Evolutionary conservation across 2,797 vertebrate genomes (phyloP).

Genomic region (Muraenolepis orangiensis): DNA sequence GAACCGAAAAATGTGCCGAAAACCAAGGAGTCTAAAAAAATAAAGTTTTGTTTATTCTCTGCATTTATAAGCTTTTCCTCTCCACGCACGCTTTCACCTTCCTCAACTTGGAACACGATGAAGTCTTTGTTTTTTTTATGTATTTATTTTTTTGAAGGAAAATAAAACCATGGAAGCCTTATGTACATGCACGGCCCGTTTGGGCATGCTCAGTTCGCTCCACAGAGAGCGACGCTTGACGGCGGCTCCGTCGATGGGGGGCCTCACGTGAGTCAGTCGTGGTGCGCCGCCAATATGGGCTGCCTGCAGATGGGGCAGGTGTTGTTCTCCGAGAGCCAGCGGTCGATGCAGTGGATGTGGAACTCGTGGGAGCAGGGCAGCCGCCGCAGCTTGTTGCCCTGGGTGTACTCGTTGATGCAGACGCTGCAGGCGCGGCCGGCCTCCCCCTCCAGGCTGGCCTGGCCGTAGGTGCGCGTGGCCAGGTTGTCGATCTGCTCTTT

Average conservation of each 20-base stretch:
- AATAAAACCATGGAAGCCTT: conserved; percentile 69
- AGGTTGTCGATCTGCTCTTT: conserved; percentile 99
- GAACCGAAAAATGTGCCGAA: conserved; percentile 44
- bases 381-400: conserved; percentile 91
- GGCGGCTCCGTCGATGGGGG: not conserved
- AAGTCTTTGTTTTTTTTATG: conserved; percentile 39
- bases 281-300: conserved; percentile 80
- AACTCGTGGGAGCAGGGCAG: conserved; percentile 92
- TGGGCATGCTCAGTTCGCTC: conserved; percentile 59
- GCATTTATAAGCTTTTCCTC: conserved; percentile 64
- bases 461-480: conserved; percentile 88
- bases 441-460: conserved; percentile 81
- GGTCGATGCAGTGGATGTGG: conserved; percentile 95
- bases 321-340: conserved; percentile 95
- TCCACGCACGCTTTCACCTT: conserved; percentile 67
- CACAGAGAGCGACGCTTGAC: conserved; percentile 44
- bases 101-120: conserved; percentile 61
- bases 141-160: conserved; percentile 61
- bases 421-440: conserved; percentile 87
- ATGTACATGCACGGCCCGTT: conserved; percentile 73
- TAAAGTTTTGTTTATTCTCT: conserved; percentile 82
- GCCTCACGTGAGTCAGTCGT: conserved; percentile 68
- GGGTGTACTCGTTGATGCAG: conserved; percentile 93
- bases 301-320: conserved; percentile 95
- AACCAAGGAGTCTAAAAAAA: conserved; percentile 76